These are phyloP conservation scores for Trichomalopsis sarcophagae DNA, from an alignment of 1,140 invertebrate species.

Conservation along the genomic window DNA sequence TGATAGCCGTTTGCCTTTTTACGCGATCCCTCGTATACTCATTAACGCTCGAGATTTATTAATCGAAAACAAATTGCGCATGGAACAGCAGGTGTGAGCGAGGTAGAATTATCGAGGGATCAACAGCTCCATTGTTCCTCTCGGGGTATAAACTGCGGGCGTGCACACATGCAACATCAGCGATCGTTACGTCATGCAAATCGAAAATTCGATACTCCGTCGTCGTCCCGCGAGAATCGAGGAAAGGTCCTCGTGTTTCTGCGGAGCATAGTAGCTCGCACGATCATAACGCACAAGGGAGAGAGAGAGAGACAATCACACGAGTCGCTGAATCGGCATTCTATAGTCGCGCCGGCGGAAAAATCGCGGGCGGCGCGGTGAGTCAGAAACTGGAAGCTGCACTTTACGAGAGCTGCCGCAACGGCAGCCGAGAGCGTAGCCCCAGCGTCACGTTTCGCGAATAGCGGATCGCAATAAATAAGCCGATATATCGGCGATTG, in stretches of 20 bases:
- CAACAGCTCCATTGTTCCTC: not conserved
- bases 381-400: constrained; percentile 67
- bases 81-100: not conserved
- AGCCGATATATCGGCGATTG: constrained; percentile 69
- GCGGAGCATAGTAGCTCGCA: too few species aligned
- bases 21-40: not conserved
- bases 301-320: not conserved
- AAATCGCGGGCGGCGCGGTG: constrained; percentile 63
- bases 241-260: not conserved
- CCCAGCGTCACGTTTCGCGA: constrained; percentile 67
- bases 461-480: constrained; percentile 71
- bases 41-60: not conserved
- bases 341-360: constrained; percentile 62
- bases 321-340: constrained; percentile 61
- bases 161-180: not conserved
- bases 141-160: not conserved
- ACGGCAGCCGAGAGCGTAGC: constrained; percentile 46
- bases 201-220: not conserved
- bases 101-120: not conserved
- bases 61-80: not conserved
- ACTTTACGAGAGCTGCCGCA: constrained; percentile 62
- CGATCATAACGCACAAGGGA: not conserved
- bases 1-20: too few species aligned
- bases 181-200: not conserved
- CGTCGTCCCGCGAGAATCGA: not conserved